Evolutionary conservation across 2,797 vertebrate species (phyloP).

Genomic region (Alexandromys oeconomus): DNA sequence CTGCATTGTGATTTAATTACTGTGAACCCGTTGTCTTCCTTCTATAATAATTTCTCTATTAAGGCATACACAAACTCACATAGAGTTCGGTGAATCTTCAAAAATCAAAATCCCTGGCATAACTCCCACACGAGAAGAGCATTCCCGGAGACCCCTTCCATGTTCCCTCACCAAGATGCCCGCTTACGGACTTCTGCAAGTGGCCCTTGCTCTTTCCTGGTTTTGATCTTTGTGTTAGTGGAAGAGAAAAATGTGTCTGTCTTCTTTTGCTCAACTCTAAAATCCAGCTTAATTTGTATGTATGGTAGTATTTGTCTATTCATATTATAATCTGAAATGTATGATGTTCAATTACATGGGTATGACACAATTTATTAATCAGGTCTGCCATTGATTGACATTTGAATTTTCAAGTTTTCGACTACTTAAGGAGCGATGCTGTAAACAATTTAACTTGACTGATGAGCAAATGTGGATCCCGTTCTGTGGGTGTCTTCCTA

Average conservation of each 20-base stretch:
- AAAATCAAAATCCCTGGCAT: neutral
- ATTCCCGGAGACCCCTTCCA: neutral
- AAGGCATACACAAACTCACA: neutral
- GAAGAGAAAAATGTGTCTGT: neutral
- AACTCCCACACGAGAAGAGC: neutral
- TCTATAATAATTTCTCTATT: neutral
- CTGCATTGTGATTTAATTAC: conserved; percentile 15
- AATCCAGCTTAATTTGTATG: neutral
- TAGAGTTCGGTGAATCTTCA: neutral
- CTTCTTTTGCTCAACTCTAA: neutral
- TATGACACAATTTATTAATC: neutral
- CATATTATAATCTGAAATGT: neutral
- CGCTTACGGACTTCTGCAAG: neutral
- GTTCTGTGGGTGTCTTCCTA: neutral
- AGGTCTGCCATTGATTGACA: neutral
- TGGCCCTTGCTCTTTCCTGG: neutral
- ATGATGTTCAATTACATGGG: neutral
- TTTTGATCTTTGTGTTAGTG: conserved; percentile 16
- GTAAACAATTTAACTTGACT: neutral
- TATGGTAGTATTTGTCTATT: neutral
- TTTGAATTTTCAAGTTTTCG: conserved; percentile 10
- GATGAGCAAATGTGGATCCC: neutral
- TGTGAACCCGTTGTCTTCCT: neutral
- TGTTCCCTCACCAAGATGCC: neutral
- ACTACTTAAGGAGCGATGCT: neutral